Base-by-base conservation (phyloP, 2,888 invertebrate species). In the Arrhopalites spinosus region DNA sequence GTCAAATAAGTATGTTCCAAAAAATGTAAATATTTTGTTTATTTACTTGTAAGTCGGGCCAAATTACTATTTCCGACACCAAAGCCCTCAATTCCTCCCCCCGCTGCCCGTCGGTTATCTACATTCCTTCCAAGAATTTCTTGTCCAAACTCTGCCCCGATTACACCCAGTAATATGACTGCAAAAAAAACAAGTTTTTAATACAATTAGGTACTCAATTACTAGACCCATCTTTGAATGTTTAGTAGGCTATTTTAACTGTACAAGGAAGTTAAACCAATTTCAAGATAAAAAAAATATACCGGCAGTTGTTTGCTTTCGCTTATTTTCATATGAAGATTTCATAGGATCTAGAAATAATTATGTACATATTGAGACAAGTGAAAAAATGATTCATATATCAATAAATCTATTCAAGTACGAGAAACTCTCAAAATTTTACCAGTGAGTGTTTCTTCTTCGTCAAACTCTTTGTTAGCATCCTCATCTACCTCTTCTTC, bases 61-160 rank as follows among this genome's bases (percentile, higher is more conserved):
- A 98, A 88, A 85, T 93, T 92, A 87, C 94, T 94, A 86, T 96
- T 96, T 78, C 92, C 92, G 84, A 92, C 89, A 25, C 93, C 93
- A 85, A 92, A 92, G 71, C 92, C 95, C 88, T 97, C 96, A 0
- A 94, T 94, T 80, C 91, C 84, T 7, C n/a, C n/a, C 1, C 61
- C 69, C 11, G 69, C 75, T 5, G 70, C 50, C 83, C 78, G 84
- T 82, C 80, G 93, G 86, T 92, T 78, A 17, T 81, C 81, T 70
- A 79, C 75, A 59, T 76, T 79, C 56, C 78, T 85, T 78, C 86
- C 86, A 29, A 81, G 77, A 23, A 98, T 93, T 84, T 98, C 98
- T 85, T 96, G 96, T 0, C 98, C 98, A 84, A 98, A 99, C 86
- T 99, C 98, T 0, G 98, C 96, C 0, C 99, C 99, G 73, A 99